These are phyloP conservation scores for Agrotis ipsilon DNA, from an alignment of 2,888 invertebrate species.

Conservation along the genomic window DNA sequence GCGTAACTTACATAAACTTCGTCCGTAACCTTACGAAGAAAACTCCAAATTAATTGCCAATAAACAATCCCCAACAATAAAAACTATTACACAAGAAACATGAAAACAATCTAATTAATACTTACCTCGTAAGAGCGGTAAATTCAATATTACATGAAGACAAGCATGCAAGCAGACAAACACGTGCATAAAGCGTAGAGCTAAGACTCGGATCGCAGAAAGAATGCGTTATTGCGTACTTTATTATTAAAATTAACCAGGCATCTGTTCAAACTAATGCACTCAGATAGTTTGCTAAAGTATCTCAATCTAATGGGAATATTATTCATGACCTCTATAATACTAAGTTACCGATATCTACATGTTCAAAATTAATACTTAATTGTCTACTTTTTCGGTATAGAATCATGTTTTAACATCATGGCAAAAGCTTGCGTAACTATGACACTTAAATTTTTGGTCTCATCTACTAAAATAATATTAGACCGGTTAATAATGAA, in stretches of 20 bases:
- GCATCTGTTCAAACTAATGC: background rate
- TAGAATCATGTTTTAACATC: no score
- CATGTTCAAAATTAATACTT: no score
- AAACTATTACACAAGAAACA: constrained; percentile 34
- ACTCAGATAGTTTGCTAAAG: background rate
- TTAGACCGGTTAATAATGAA: background rate
- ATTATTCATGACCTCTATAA: no score
- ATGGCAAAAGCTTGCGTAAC: background rate
- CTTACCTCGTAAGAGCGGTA: constrained; percentile 7
- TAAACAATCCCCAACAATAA: constrained; percentile 16
- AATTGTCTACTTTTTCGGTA: no score
- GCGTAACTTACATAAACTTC: constrained; percentile 1
- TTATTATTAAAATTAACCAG: background rate
- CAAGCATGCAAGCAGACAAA: constrained; percentile 22
- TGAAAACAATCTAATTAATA: constrained; percentile 17
- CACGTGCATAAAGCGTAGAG: constrained; percentile 36
- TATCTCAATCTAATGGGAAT: no score
- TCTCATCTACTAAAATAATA: background rate
- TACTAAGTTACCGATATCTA: no score
- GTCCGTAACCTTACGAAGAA: background rate
- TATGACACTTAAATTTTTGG: background rate
- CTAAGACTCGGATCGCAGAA: constrained; percentile 7
- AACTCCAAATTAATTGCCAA: constrained; percentile 6
- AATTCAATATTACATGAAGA: constrained; percentile 22
- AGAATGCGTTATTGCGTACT: constrained; percentile 16